Conservation (phyloP, 1,140 invertebrate genomes). For the Trichonephila clavipes region DNA sequence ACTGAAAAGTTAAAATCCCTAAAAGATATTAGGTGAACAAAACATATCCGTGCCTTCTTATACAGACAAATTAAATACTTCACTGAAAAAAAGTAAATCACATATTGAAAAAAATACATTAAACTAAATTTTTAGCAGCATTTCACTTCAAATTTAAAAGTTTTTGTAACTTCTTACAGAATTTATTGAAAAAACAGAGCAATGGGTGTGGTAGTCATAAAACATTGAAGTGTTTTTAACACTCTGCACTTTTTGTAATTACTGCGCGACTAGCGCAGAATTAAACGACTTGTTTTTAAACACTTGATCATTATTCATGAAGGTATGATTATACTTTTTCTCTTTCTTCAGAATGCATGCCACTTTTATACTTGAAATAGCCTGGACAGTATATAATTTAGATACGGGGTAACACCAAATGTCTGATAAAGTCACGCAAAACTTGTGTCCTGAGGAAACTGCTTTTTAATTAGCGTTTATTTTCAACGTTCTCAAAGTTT, state of each 20-base stretch:
- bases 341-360: neutral
- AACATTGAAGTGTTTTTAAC: neutral
- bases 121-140: no score
- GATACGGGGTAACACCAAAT: neutral
- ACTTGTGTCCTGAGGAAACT: constrained; percentile 7
- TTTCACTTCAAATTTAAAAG: neutral
- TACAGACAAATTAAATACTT: no score
- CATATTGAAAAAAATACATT: no score
- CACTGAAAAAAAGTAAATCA: no score
- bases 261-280: neutral
- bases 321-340: neutral
- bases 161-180: neutral
- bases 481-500: neutral
- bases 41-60: no score
- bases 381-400: constrained; percentile 5
- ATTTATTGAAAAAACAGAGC: neutral
- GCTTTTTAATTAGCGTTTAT: constrained; percentile 34
- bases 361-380: constrained; percentile 21
- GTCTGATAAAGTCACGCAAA: constrained; percentile 27
- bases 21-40: no score
- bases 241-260: constrained; percentile 26
- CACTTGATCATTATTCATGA: constrained; percentile 17
- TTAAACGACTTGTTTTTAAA: constrained; percentile 7
- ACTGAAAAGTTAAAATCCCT: no score
- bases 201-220: constrained; percentile 12